These are phyloP conservation scores for Asarcornis scutulata DNA, from an alignment of 2,113 vertebrate genomes.

Conservation along the genomic window DNA sequence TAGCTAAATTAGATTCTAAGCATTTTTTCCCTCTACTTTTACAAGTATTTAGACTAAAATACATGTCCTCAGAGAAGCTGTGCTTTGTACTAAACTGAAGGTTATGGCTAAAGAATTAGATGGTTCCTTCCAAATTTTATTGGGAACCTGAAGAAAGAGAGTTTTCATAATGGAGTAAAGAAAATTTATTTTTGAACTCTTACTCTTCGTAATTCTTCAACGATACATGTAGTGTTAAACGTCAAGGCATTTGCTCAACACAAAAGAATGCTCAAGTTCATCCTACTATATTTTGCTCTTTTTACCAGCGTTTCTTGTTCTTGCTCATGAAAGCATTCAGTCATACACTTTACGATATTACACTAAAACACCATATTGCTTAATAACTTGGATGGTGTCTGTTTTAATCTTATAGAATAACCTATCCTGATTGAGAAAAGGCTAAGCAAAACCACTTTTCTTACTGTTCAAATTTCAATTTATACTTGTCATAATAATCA, in stretches of 20 bases:
- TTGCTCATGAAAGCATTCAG: not conserved
- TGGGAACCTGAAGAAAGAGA: not conserved
- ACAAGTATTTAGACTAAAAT: not conserved
- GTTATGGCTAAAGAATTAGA: not conserved
- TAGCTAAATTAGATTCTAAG: not conserved
- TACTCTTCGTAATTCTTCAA: not conserved
- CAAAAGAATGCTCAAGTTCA: not conserved
- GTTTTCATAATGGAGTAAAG: not conserved
- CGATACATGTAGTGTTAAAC: not conserved
- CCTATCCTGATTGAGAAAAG: not conserved
- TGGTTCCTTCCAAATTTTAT: not conserved
- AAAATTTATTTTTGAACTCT: not conserved
- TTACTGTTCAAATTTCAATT: not conserved
- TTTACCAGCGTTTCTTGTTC: not conserved
- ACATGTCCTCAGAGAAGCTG: not conserved
- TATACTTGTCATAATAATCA: not conserved
- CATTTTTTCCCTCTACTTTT: not conserved
- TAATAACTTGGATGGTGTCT: not conserved
- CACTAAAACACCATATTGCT: not conserved
- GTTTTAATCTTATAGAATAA: not conserved
- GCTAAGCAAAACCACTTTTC: not conserved
- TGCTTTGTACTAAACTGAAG: not conserved
- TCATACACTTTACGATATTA: not conserved
- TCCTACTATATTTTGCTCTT: not conserved
- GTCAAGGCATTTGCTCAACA: not conserved